phyloP scores from a whole-genome alignment of 2,888 invertebrate species.

The Metallyticus violacea region DNA sequence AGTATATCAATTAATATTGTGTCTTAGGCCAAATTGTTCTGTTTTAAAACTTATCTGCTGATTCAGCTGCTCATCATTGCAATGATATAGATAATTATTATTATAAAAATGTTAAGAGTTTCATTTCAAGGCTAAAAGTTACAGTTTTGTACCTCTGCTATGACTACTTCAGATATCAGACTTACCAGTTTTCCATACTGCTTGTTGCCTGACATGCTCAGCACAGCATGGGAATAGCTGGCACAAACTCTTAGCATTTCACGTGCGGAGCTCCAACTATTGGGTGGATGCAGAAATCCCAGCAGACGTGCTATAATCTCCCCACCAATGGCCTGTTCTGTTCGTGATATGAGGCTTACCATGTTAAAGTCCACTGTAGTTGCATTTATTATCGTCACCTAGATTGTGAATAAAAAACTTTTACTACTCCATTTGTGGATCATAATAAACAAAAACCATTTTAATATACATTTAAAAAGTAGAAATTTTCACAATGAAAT shows the following conservation, averaged over 20 bases:
- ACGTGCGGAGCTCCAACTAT: constrained; percentile 61
- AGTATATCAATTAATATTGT: too few relatives aligned
- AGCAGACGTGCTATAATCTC: constrained; percentile 72
- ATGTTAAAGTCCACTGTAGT: constrained; percentile 58
- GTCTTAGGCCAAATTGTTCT: too few relatives aligned
- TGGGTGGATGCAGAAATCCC: constrained; percentile 80
- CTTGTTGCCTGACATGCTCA: constrained; percentile 54
- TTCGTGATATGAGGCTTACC: constrained; percentile 50
- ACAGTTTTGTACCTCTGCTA: too few relatives aligned
- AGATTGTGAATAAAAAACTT: constrained; percentile 21
- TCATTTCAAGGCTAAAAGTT: too few relatives aligned
- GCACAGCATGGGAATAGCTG: constrained; percentile 70
- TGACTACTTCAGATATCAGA: too few relatives aligned
- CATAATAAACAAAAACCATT: neutral
- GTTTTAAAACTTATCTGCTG: too few relatives aligned
- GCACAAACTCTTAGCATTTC: constrained; percentile 76
- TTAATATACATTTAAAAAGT: too few relatives aligned
- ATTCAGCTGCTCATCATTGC: too few relatives aligned
- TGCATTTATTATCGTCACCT: constrained; percentile 76
- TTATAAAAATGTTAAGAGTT: too few relatives aligned
- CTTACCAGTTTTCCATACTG: constrained; percentile 43
- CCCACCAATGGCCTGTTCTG: constrained; percentile 66
- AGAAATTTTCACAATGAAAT: too few relatives aligned
- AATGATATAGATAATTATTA: too few relatives aligned
- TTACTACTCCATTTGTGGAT: too few relatives aligned